Evolutionary conservation across 2,113 vertebrate species (phyloP).

Genomic region (Canis aureus): DNA sequence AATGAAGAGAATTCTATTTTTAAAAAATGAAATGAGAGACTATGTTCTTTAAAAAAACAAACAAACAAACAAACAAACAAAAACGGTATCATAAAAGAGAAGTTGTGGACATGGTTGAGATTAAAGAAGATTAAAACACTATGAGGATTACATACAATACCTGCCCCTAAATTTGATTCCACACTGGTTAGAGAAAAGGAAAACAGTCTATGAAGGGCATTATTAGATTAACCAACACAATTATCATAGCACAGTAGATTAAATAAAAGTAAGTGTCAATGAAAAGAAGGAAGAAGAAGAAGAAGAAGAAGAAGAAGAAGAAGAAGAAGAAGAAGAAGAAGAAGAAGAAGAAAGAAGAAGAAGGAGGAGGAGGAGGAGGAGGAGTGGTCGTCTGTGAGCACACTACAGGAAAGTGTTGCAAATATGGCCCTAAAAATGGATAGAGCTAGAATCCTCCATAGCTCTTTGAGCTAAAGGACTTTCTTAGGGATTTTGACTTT

Average conservation of each 20-base stretch:
- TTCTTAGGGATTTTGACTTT: neutral
- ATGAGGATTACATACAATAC: neutral
- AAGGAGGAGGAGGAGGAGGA: too few species aligned
- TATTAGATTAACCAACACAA: neutral
- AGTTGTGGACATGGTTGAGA: neutral
- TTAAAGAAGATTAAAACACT: slow-evolving; percentile 22
- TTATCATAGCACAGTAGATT: neutral
- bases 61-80: neutral
- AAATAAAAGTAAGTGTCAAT: neutral
- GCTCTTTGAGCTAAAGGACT: neutral
- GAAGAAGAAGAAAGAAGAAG: neutral
- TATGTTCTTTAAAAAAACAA: neutral
- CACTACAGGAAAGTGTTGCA: neutral
- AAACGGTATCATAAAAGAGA: neutral
- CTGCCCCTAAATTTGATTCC: neutral
- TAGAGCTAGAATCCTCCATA: neutral
- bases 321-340: too few species aligned
- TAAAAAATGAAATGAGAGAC: neutral
- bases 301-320: too few species aligned
- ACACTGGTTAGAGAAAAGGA: neutral
- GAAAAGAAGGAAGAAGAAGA: neutral
- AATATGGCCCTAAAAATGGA: accelerated
- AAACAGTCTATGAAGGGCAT: neutral
- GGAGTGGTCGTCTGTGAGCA: neutral
- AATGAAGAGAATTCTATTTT: neutral